Evolutionary conservation across 2,113 vertebrate genomes (phyloP), one percentile per base, ranked within the genome.

Genomic region (Morone chrysops): DNA sequence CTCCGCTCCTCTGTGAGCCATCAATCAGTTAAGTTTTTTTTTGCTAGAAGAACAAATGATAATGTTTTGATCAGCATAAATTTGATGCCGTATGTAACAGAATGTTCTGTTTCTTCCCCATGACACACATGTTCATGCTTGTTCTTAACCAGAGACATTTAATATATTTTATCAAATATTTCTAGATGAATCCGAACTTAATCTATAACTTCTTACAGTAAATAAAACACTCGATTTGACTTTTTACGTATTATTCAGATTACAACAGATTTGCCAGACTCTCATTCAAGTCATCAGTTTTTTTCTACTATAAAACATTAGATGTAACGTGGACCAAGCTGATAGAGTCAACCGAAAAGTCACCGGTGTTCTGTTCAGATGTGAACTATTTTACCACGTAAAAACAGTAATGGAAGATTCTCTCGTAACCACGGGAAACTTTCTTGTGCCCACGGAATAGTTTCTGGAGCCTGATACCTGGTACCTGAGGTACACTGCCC

Each of bases 11-110:
- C 75, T 80, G 83, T 87, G 89, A 90, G 78, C 47, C 75, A 91
- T 92, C 66, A 73, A 77, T 92, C 90, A 85, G 51, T 13, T 60
- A 14, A 54, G 36, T 81, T 86, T 56, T 78, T 68, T 81, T 86
- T 56, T 78, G 63, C 38, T 25, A 62, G 51, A 61, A 75, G 48
- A 88, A 80, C 63, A 88, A 88, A 90, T 89, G n/a, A 77, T 79
- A 78, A 87, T 73, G 85, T 88, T 87, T 82, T 72, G 47, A 84
- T 77, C 67, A 65, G n/a, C 59, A 87, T 91, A 83, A 88, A 89
- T 90, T 74, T 78, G 40, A 82, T 57, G 40, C 22, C 74, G 57
- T 17, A 43, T 4, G 8, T 80, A n/a, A 56, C 70, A 72, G 47
- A 73, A 36, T 45, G 43, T 40, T 68, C 40, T 61, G 2, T 66